Percentiles rank a stretch among this genome's conserved stretches.
These are phyloP conservation scores for Conus ventricosus DNA, from an alignment of 1,140 invertebrate species.

Conservation along the genomic window DNA sequence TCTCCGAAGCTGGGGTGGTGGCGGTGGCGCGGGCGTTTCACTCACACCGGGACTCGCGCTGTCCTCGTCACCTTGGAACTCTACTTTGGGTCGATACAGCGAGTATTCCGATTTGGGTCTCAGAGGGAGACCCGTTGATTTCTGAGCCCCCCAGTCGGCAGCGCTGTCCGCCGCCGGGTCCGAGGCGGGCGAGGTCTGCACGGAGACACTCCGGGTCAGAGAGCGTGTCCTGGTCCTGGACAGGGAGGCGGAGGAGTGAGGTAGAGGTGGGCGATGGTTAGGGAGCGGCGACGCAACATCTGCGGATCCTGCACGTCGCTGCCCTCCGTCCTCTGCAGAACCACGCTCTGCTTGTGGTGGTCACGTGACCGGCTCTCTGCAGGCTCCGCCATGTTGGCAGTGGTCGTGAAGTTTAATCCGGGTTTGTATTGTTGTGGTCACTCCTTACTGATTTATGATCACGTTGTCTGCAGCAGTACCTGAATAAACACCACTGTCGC, in stretches of 20 bases:
- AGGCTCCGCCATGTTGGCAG: neutral
- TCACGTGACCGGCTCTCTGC: neutral
- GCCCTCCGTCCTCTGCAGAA: constrained; percentile 29
- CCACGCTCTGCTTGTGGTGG: constrained; percentile 32
- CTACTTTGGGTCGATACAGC: neutral
- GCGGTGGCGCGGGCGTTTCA: neutral
- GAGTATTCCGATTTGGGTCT: neutral
- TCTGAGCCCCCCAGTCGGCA: neutral
- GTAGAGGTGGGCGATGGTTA: constrained; percentile 63
- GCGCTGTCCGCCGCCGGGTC: neutral
- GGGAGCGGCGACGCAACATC: constrained; percentile 42
- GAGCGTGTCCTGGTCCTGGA: constrained; percentile 31
- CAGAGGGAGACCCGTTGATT: neutral
- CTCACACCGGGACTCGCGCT: neutral
- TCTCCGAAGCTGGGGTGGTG: neutral
- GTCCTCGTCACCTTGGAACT: neutral
- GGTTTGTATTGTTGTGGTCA: too few species aligned
- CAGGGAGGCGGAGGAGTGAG: constrained; percentile 58
- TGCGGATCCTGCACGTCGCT: neutral
- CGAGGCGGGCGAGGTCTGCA: neutral
- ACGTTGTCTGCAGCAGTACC: too few species aligned
- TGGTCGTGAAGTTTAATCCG: too few species aligned
- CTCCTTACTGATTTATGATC: too few species aligned
- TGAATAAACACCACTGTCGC: too few species aligned
- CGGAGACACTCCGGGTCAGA: neutral